Conservation (phyloP, 2,797 vertebrate species). For the Cyclura pinguis region DNA sequence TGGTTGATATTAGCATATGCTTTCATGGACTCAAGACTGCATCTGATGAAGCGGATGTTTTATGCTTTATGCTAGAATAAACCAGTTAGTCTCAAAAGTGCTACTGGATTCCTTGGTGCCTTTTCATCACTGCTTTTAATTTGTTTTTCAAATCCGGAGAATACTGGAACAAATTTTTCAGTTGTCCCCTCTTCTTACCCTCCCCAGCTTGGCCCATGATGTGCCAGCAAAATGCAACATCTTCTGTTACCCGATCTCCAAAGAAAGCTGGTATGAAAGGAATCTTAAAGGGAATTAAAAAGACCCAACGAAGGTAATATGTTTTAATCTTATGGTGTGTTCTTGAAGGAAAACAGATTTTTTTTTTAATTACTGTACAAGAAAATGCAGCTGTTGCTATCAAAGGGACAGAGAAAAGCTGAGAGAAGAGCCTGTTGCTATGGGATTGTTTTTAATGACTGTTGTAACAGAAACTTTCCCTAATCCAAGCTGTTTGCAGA, state of each 20-base stretch:
- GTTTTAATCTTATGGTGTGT: constrained; percentile 18
- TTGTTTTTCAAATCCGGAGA: constrained; percentile 15
- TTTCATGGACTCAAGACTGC: too few species aligned
- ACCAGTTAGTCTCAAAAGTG: too few species aligned
- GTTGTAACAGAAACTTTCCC: constrained; percentile 58
- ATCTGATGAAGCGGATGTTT: too few species aligned
- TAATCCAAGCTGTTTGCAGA: constrained; percentile 59
- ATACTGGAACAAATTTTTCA: not conserved
- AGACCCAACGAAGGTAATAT: not conserved
- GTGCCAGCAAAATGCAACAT: not conserved
- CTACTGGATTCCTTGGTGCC: too few species aligned
- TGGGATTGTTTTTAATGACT: constrained; percentile 70
- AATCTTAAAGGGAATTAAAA: constrained; percentile 27
- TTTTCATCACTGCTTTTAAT: not conserved
- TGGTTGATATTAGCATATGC: too few species aligned
- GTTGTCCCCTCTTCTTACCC: not conserved
- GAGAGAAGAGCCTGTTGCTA: constrained; percentile 61
- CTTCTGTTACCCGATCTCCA: not conserved
- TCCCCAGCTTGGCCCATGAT: not conserved
- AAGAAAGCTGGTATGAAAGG: not conserved
- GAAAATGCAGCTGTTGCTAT: constrained; percentile 50
- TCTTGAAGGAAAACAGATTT: not conserved
- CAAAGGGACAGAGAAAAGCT: constrained; percentile 51
- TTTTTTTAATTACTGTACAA: constrained; percentile 55
- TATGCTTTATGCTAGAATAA: too few species aligned